Evolutionary conservation across 53 echinoderm and acorn worm species (phyloP).

Genomic region (Luidia sarsii): DNA sequence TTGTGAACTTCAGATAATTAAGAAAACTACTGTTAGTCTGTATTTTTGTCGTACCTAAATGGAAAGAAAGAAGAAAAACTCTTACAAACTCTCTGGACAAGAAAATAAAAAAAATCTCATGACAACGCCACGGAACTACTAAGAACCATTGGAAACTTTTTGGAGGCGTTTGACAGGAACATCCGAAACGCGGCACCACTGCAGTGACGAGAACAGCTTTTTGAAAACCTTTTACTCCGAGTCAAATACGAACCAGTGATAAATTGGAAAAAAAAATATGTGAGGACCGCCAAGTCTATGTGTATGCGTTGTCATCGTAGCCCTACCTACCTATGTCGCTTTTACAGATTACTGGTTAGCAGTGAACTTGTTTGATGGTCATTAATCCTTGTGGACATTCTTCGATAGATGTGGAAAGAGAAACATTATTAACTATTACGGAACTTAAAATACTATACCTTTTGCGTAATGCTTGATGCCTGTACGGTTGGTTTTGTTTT

Average conservation of each 20-base stretch:
- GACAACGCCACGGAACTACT: too few species aligned
- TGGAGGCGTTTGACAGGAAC: neutral
- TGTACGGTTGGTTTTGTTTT: too few species aligned
- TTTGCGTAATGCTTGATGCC: conserved; percentile 39
- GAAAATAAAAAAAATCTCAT: too few species aligned
- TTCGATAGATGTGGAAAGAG: conserved; percentile 40
- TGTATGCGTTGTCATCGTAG: conserved; percentile 43
- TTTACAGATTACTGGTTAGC: conserved; percentile 49
- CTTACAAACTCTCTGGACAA: conserved; percentile 29
- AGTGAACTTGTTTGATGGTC: conserved; percentile 41
- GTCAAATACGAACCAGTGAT: neutral
- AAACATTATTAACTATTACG: neutral
- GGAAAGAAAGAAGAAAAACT: conserved; percentile 10
- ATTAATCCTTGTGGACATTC: conserved; percentile 35
- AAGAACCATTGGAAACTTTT: too few species aligned
- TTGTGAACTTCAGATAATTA: conserved; percentile 38
- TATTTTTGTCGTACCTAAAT: conserved; percentile 52
- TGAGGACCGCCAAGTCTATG: conserved; percentile 22
- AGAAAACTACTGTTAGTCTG: conserved; percentile 38
- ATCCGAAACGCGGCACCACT: conserved; percentile 35
- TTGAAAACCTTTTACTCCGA: too few species aligned
- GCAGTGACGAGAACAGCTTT: neutral
- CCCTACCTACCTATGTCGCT: conserved; percentile 47
- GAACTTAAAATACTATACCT: conserved; percentile 21
- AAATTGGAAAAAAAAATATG: neutral